Percentiles rank a stretch among this genome's conserved stretches.
Evolutionary conservation across 2,797 vertebrate genomes (phyloP).

Genomic region (Oreonectes daqikongensis): DNA sequence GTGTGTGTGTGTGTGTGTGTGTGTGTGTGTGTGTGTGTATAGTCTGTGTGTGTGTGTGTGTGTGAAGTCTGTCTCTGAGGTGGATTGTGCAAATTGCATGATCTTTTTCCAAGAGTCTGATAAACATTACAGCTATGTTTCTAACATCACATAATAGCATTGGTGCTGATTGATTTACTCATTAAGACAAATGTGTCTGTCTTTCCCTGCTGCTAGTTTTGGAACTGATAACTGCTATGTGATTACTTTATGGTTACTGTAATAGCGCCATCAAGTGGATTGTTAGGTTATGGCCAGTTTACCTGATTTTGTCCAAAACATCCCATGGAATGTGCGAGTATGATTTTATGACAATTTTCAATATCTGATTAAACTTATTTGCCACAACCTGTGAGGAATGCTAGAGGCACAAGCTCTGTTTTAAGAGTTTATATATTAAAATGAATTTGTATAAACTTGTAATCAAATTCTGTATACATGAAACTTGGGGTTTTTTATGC

Average conservation of each 20-base stretch:
- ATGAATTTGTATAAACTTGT: too few species aligned
- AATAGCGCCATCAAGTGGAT: conserved; percentile 31
- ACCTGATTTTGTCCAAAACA: not conserved
- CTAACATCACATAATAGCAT: conserved; percentile 1
- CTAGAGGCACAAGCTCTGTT: too few species aligned
- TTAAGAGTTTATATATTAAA: too few species aligned
- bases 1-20: conserved; percentile 5
- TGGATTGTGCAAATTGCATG: conserved; percentile 3
- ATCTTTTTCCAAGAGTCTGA: not conserved
- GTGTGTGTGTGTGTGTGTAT: conserved; percentile 10
- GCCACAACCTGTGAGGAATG: too few species aligned
- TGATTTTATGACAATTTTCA: too few species aligned
- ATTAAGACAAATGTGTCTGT: conserved; percentile 18
- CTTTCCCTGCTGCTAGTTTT: conserved; percentile 24
- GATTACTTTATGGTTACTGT: not conserved
- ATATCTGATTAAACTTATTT: too few species aligned
- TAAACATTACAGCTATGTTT: not conserved
- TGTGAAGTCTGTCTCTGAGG: not conserved
- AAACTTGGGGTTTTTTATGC: too few species aligned
- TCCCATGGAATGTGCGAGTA: not conserved
- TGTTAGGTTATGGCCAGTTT: not conserved
- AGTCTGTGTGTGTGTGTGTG: not conserved
- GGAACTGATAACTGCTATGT: too few species aligned
- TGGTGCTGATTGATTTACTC: conserved; percentile 18
- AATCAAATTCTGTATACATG: too few species aligned